A percentile compares a stretch with the other conserved stretches of the same genome.
phyloP scores from a whole-genome alignment of 2,888 invertebrate species.

The Minunthozetes semirufus region DNA sequence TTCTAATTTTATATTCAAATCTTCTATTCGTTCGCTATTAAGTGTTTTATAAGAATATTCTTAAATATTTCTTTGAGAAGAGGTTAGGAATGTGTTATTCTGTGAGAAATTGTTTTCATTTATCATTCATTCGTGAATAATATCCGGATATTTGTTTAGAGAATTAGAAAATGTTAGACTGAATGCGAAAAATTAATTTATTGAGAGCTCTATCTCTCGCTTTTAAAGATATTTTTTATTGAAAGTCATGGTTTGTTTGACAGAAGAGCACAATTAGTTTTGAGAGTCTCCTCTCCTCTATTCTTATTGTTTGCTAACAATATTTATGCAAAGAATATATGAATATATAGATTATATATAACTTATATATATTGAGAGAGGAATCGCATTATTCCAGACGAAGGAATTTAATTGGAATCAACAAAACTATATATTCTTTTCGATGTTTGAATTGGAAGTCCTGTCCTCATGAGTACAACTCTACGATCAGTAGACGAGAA shows the following conservation, averaged over 20 bases:
- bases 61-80: background rate
- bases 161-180: too few species aligned
- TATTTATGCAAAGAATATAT: background rate
- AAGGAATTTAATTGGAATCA: constrained; percentile 1
- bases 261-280: constrained; percentile 1
- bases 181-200: background rate
- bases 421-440: constrained; percentile 5
- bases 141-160: background rate
- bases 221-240: background rate
- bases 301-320: background rate
- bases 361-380: too few species aligned
- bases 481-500: background rate
- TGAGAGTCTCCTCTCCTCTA: background rate
- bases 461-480: background rate
- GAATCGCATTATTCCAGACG: background rate
- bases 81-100: too few species aligned
- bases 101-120: background rate
- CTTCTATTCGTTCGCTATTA: background rate
- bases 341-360: too few species aligned
- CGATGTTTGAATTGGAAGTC: background rate
- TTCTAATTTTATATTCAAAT: too few species aligned
- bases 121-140: background rate
- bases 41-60: background rate
- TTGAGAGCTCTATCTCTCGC: background rate
- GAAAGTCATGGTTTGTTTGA: background rate